Conservation (phyloP, 2,797 vertebrate genomes). For the Synaphobranchus kaupii region DNA sequence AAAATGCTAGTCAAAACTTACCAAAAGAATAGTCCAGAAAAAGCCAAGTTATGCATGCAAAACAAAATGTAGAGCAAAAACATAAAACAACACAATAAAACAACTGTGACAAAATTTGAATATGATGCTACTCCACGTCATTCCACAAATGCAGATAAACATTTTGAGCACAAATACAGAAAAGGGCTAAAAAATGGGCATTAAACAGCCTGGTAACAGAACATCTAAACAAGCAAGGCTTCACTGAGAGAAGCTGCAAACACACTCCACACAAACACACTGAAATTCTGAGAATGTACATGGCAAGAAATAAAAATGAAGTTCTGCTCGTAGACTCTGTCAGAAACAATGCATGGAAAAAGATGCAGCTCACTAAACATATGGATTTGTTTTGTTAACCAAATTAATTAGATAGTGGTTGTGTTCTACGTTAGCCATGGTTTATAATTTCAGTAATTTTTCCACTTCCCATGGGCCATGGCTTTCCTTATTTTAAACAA, state of each 20-base stretch:
- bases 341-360: not conserved
- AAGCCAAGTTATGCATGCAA: slow-evolving; percentile 99
- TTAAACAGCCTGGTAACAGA: slow-evolving; percentile 18
- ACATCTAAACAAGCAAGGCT: too few species aligned
- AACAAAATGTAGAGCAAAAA: slow-evolving; percentile 91
- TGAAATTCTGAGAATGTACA: slow-evolving; percentile 22
- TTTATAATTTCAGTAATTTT: not conserved
- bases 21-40: slow-evolving; percentile 99
- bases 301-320: not conserved
- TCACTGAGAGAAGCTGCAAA: slow-evolving; percentile 15
- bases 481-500: not conserved
- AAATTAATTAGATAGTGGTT: not conserved
- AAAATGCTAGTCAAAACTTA: slow-evolving; percentile 86
- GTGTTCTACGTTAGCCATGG: not conserved
- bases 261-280: slow-evolving; percentile 26
- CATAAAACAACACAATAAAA: slow-evolving; percentile 92
- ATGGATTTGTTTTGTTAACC: not conserved
- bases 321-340: not conserved
- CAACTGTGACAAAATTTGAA: slow-evolving; percentile 68
- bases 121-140: slow-evolving; percentile 53
- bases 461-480: not conserved
- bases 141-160: slow-evolving; percentile 62
- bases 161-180: slow-evolving; percentile 32
- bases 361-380: not conserved
- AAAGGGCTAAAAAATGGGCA: not conserved